Evolutionary conservation across 2,113 vertebrate species (phyloP).

Genomic region (Cynocephalus volans): DNA sequence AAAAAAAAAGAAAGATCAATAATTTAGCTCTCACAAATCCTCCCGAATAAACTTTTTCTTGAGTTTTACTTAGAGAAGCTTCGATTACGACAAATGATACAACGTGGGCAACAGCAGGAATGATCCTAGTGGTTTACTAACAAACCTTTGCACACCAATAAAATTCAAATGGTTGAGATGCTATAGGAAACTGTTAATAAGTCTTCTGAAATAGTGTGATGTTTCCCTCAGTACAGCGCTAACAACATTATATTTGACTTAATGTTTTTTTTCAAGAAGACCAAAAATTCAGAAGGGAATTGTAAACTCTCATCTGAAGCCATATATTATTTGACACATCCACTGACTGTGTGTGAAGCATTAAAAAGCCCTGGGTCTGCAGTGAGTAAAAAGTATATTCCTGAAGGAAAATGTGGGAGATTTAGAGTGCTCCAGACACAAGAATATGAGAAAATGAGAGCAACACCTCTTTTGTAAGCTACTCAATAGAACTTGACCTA

Average conservation of each 20-base stretch:
- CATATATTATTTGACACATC: neutral
- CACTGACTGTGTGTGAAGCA: neutral
- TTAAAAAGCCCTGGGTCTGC: conserved; percentile 42
- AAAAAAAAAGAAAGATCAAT: neutral
- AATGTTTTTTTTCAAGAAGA: neutral
- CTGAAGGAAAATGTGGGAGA: neutral
- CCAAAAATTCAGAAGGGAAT: conserved; percentile 47
- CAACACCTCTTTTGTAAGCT: neutral
- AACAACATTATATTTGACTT: neutral
- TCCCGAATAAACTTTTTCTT: conserved; percentile 42
- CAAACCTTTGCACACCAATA: neutral
- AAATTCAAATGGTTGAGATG: conserved; percentile 48
- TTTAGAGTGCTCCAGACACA: neutral
- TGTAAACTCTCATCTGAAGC: conserved; percentile 34
- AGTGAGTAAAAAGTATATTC: neutral
- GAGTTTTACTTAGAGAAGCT: neutral
- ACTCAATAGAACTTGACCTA: neutral
- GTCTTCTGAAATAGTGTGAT: conserved; percentile 32
- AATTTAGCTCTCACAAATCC: conserved; percentile 48
- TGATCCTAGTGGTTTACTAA: conserved; percentile 21
- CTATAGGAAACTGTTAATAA: neutral
- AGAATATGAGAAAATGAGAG: neutral
- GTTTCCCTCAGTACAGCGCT: neutral
- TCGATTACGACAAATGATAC: conserved; percentile 26
- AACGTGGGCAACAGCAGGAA: neutral